These are phyloP conservation scores for Sebastes schlegelii DNA, from an alignment of 2,113 vertebrate species.

Conservation along the genomic window DNA sequence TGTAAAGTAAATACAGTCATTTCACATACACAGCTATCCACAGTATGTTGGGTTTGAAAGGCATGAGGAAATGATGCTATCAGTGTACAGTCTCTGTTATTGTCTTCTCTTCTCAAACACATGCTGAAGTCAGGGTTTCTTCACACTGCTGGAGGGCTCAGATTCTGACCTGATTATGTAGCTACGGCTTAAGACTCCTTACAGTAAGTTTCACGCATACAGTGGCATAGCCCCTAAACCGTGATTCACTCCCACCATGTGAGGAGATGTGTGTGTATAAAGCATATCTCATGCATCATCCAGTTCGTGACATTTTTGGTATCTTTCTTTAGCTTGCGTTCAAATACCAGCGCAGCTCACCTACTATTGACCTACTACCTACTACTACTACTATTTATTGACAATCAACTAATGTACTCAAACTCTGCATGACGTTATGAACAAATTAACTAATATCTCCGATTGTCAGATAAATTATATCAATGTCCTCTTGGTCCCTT, in stretches of 20 bases:
- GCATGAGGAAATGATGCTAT: not conserved
- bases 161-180: slow-evolving; percentile 63
- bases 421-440: not conserved
- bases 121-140: too few species aligned
- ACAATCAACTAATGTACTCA: not conserved
- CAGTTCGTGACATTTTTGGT: not conserved
- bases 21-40: not conserved
- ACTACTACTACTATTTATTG: not conserved
- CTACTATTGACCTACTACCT: too few species aligned
- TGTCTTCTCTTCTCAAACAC: not conserved
- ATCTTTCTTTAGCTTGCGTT: not conserved
- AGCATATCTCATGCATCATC: not conserved
- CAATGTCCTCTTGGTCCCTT: slow-evolving; percentile 3
- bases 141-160: not conserved
- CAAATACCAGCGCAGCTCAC: not conserved
- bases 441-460: slow-evolving; percentile 3
- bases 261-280: not conserved
- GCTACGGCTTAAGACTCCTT: slow-evolving; percentile 33
- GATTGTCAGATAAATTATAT: slow-evolving; percentile 37
- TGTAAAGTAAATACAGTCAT: too few species aligned
- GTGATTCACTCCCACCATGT: not conserved
- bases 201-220: slow-evolving; percentile 6
- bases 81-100: not conserved
- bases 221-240: not conserved
- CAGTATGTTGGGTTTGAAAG: not conserved